Evolutionary conservation across 2,113 vertebrate species (phyloP).

Genomic region (Zingel zingel): DNA sequence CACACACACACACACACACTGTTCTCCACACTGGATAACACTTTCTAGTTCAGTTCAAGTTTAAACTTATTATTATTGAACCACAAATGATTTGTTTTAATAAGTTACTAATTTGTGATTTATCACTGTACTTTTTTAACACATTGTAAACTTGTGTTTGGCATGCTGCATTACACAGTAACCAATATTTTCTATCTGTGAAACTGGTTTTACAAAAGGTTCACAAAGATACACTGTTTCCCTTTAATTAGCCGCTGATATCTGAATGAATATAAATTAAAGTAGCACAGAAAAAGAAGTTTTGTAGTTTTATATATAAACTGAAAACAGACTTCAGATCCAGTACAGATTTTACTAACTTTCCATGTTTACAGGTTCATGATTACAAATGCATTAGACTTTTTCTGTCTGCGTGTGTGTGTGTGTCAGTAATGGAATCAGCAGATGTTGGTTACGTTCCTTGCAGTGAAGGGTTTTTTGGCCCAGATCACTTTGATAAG

Average conservation of each 20-base stretch:
- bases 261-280: background rate
- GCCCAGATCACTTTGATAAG: slow-evolving; percentile 59
- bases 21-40: background rate
- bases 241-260: background rate
- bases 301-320: background rate
- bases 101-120: background rate
- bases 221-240: background rate
- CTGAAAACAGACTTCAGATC: background rate
- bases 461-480: slow-evolving; percentile 45
- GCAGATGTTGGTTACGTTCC: slow-evolving; percentile 81
- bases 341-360: background rate
- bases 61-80: background rate
- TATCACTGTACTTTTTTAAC: background rate
- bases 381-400: slow-evolving; percentile 2
- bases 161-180: background rate
- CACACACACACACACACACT: background rate
- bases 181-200: background rate
- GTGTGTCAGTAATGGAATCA: slow-evolving; percentile 70
- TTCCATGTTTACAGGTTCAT: background rate
- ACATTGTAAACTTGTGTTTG: background rate
- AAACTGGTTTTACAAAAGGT: background rate
- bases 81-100: background rate
- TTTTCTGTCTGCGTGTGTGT: slow-evolving; percentile 26
- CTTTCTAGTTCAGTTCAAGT: background rate
- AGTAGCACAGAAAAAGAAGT: background rate